These are phyloP conservation scores for Pseudomugil gertrudae DNA, from an alignment of 2,797 vertebrate species.

Conservation along the genomic window DNA sequence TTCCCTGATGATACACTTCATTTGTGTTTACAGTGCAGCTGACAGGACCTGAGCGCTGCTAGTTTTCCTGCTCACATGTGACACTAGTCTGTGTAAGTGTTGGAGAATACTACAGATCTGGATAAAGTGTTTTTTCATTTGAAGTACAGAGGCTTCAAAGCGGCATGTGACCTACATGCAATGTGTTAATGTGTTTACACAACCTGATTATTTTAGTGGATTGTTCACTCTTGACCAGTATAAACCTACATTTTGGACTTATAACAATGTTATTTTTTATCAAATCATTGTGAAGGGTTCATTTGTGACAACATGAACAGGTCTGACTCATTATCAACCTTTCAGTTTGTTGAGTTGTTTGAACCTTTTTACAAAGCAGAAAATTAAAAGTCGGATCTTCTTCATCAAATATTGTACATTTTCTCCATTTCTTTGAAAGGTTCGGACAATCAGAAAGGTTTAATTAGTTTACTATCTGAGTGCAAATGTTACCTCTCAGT, in stretches of 20 bases:
- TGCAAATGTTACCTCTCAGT: constrained; percentile 15
- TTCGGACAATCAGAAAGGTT: constrained; percentile 8
- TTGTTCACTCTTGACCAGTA: constrained; percentile 49
- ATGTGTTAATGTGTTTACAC: constrained; percentile 37
- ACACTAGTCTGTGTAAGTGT: constrained; percentile 7
- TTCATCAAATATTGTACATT: background rate
- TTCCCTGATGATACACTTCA: constrained; percentile 29
- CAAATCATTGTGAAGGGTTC: background rate
- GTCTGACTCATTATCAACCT: background rate
- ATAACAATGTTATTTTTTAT: background rate
- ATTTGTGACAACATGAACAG: background rate
- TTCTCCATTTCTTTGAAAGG: background rate
- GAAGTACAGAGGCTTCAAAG: constrained; percentile 27
- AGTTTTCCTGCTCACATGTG: background rate
- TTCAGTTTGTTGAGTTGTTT: background rate
- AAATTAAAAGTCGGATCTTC: background rate
- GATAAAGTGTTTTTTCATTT: constrained; percentile 1
- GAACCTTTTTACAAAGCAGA: background rate
- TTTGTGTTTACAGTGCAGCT: constrained; percentile 8
- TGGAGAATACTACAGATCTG: constrained; percentile 3
- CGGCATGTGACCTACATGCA: constrained; percentile 57
- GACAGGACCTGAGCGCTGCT: constrained; percentile 9
- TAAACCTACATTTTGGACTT: background rate
- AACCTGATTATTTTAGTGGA: constrained; percentile 55
- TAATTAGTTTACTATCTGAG: constrained; percentile 7